These are phyloP conservation scores for Miltochrista miniata DNA, from an alignment of 2,888 invertebrate species.

Conservation along the genomic window DNA sequence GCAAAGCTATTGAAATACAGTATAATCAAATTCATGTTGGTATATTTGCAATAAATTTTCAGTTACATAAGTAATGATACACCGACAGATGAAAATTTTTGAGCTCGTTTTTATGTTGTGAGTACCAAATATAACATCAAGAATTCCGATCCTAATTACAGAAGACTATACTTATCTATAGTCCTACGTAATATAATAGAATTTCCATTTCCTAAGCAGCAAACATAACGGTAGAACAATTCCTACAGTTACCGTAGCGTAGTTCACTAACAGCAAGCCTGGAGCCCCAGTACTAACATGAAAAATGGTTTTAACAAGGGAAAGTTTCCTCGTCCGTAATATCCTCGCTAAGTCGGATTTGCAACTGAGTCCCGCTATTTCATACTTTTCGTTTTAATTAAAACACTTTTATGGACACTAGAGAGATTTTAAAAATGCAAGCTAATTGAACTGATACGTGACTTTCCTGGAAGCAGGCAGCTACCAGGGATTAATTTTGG, in stretches of 20 bases:
- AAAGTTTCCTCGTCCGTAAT: conserved; percentile 65
- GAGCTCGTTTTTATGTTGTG: no score
- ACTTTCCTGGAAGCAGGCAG: conserved; percentile 25
- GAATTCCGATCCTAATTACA: no score
- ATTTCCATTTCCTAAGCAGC: neutral
- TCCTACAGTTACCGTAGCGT: conserved; percentile 13
- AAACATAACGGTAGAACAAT: neutral
- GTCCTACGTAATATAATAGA: no score
- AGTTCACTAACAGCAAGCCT: conserved; percentile 35
- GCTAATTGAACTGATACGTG: conserved; percentile 48
- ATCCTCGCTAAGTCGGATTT: conserved; percentile 74
- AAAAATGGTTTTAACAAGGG: conserved; percentile 61
- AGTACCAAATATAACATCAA: no score
- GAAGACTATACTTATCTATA: no score
- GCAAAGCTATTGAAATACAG: no score
- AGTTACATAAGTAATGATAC: no score
- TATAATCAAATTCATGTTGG: no score
- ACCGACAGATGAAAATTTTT: no score
- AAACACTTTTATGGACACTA: conserved; percentile 67
- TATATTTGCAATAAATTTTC: no score
- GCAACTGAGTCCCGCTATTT: conserved; percentile 67
- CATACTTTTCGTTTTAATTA: conserved; percentile 73
- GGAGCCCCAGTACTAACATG: conserved; percentile 49
- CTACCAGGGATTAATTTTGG: conserved; percentile 29
- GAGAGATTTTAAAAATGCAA: conserved; percentile 55